Evolutionary conservation across 2,888 invertebrate genomes (phyloP).

Genomic region (Endotricha flammealis): DNA sequence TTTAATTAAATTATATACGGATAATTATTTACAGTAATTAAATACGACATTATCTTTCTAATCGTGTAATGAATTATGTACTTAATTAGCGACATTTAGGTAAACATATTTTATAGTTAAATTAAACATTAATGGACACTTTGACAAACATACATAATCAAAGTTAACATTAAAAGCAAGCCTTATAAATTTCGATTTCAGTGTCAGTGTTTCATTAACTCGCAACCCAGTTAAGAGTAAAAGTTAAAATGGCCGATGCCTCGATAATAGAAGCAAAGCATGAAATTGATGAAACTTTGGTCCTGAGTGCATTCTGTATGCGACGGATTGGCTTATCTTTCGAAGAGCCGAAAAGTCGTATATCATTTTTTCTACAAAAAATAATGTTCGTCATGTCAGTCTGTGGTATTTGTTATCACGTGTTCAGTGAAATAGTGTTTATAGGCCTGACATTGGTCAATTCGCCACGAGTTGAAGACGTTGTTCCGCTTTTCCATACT

Average conservation of each 20-base stretch:
- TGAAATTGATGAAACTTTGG: constrained; percentile 55
- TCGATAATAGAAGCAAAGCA: constrained; percentile 42
- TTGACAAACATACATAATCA: too few relatives aligned
- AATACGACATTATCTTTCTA: too few relatives aligned
- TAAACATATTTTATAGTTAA: too few relatives aligned
- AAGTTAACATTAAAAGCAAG: neutral
- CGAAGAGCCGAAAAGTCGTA: constrained; percentile 32
- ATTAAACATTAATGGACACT: too few relatives aligned
- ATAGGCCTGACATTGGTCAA: constrained; percentile 57
- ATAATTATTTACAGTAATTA: too few relatives aligned
- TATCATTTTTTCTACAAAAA: constrained; percentile 41
- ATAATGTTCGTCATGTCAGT: constrained; percentile 47
- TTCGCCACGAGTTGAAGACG: constrained; percentile 64
- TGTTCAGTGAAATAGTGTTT: constrained; percentile 60
- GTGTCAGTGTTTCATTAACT: constrained; percentile 11
- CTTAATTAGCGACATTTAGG: too few relatives aligned
- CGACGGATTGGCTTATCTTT: constrained; percentile 56
- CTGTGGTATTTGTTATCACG: constrained; percentile 56
- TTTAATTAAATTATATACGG: too few relatives aligned
- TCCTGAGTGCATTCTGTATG: constrained; percentile 53
- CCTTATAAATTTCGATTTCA: neutral
- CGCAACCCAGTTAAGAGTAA: constrained; percentile 13
- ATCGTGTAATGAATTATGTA: too few relatives aligned
- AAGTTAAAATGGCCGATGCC: constrained; percentile 38
- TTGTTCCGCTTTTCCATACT: constrained; percentile 67